Percentiles rank a stretch among this genome's conserved stretches.
These are phyloP conservation scores for Andrena dorsata DNA, from an alignment of 2,888 invertebrate species.

Conservation along the genomic window DNA sequence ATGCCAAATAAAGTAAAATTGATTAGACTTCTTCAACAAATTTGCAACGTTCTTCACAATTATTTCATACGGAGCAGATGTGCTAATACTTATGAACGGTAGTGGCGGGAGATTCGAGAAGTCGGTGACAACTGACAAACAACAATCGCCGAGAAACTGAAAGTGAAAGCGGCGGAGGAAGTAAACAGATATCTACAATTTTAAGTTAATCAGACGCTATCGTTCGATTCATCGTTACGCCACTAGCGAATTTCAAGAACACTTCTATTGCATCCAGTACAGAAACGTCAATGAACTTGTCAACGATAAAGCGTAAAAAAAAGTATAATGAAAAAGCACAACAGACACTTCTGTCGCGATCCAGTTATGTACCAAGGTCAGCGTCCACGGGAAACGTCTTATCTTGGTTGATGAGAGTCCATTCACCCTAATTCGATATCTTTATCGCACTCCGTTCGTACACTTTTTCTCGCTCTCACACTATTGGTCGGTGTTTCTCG, in stretches of 20 bases:
- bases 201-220: background rate
- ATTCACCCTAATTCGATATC: slow-evolving; percentile 62
- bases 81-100: too few relatives aligned
- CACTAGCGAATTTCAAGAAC: background rate
- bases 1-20: too few relatives aligned
- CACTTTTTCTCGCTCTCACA: slow-evolving; percentile 26
- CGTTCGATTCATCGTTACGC: background rate
- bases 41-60: too few relatives aligned
- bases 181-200: background rate
- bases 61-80: too few relatives aligned
- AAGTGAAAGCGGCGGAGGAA: background rate
- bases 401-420: slow-evolving; percentile 61
- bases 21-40: too few relatives aligned
- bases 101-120: background rate
- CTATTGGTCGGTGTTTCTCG: slow-evolving; percentile 28
- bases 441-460: slow-evolving; percentile 56
- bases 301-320: slow-evolving; percentile 10
- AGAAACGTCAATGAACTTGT: slow-evolving; percentile 31
- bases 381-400: slow-evolving; percentile 51
- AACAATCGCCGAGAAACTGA: background rate
- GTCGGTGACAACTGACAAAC: background rate
- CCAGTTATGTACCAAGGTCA: slow-evolving; percentile 26
- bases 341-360: slow-evolving; percentile 27
- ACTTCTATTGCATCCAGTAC: background rate
- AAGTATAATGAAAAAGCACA: background rate